A percentile compares a stretch with the other conserved stretches of the same genome.
phyloP scores from a whole-genome alignment of 2,113 vertebrate genomes.

The Bungarus multicinctus region DNA sequence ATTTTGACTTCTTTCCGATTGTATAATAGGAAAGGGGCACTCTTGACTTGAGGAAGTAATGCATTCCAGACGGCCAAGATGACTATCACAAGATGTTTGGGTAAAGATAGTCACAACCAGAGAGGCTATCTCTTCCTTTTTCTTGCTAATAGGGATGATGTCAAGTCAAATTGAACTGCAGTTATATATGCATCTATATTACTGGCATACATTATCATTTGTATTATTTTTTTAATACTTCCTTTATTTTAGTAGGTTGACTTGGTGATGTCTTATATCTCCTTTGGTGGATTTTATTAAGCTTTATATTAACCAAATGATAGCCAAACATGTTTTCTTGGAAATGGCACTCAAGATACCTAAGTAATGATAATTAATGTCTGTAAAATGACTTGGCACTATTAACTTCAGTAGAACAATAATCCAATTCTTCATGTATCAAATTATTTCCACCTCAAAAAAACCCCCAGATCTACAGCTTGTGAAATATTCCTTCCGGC shows the following conservation, averaged over 20 bases:
- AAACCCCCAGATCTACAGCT: not conserved
- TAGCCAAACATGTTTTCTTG: constrained; percentile 17
- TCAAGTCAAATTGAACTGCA: not conserved
- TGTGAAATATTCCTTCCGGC: fast-evolving
- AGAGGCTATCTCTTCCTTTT: not conserved
- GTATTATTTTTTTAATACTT: not conserved
- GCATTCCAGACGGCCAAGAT: not conserved
- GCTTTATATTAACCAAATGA: not conserved
- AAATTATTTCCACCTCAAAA: fast-evolving
- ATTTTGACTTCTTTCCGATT: not conserved
- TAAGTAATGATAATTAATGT: not conserved
- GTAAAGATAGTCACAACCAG: no score
- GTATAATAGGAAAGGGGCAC: not conserved
- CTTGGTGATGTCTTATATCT: not conserved
- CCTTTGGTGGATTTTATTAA: not conserved
- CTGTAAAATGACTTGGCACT: not conserved
- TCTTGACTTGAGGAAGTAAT: not conserved
- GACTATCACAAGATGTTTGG: not conserved
- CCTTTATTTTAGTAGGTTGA: not conserved
- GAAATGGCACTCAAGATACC: not conserved
- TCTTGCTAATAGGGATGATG: not conserved
- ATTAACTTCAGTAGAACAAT: constrained; percentile 28
- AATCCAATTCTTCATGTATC: not conserved
- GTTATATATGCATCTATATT: not conserved
- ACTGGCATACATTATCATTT: not conserved